Evolutionary conservation across 2,113 vertebrate genomes (phyloP), one percentile per base, ranked within the genome.

Genomic region (Cyprinodon brontotheroides): DNA sequence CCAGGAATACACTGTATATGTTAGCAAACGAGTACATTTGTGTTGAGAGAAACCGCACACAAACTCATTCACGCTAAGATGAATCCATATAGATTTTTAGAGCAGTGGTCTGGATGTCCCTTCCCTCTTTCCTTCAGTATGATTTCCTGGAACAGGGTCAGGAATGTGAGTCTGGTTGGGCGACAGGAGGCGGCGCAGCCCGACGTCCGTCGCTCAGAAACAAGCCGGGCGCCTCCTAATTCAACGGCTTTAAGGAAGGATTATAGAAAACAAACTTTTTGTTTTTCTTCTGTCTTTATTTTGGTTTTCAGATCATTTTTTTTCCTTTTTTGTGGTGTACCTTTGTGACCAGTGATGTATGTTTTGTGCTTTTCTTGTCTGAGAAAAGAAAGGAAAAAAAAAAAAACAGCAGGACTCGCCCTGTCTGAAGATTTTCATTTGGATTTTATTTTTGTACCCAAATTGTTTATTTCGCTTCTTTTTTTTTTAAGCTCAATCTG

Each of bases 371-470:
- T 6, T 91, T 78, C 90, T 65, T 87, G 77, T 89, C 76, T 77
- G 86, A 90, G 83, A 84, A 68, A 61, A 75, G 61, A 45, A 57
- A 78, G 64, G 68, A 69, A 68, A 57, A 47, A 29, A 29, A 29
- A 29, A 29, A 29, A 29, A 76, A 79, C 15, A 61, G 70, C 80
- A 80, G 83, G 81, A n/a, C 3, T 73, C 4, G 3, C 11, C 81
- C 83, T 87, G 87, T 80, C 47, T 14, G 17, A 62, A 86, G 68
- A 66, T 86, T 91, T 94, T 92, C 91, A 91, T 92, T 92, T 91
- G 89, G 84, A 89, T 94, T 95, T 94, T 93, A 93, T 93, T 94
- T 94, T 94, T 94, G 72, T 93, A 93, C 86, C 87, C 85, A 80
- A 66, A 78, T 85, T 80, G 81, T 86, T 90, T 89, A 82, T 88